Base-by-base conservation (phyloP, 2,888 invertebrate genomes). In the Oscheius onirici region DNA sequence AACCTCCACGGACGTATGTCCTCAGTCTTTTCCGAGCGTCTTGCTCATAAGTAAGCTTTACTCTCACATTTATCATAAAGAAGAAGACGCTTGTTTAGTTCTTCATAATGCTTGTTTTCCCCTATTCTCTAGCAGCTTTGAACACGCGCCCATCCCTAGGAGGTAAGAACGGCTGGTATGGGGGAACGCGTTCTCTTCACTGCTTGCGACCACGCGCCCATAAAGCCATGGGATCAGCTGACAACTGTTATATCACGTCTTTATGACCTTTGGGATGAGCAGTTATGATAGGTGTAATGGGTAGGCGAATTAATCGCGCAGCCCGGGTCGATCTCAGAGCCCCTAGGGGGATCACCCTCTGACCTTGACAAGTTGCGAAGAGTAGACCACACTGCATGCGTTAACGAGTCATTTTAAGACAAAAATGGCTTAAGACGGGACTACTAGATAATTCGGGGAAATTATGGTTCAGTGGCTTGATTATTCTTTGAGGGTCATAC, bases 361-460 rank as follows among this genome's bases (percentile, higher is more conserved):
- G 63, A 63, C 63, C 63, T 63, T 63, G 63, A 63, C 63, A 63
- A 63, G 63, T 63, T 63, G 63, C 63, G 63, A 26, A 63, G 63
- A 63, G 63, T 63, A 49, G 63, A 63, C n/a, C 1, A 26, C 63
- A 63, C 49, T 63, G 51, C 63, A 49, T 24, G 46, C 20, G 63
- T 34, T 63, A 63, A 63, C 63, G 63, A 63, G 49, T 15, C 63
- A 63, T 44, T 61, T 22, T 43, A 44, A 63, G 15, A 55, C n/a
- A 63, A 63, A 63, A 63, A 8, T 34, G 34, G 3, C 34, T 34
- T n/a, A n/a, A n/a, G n/a, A n/a, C n/a, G 34, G 34, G 8, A 34
- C 34, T 34, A 34, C 34, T 34, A 34, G 34, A 34, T 3, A 34
- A 34, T 34, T 34, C 34, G 8, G 34, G 5, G 8, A 34, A 34